Percentiles rank a stretch among this genome's conserved stretches.
Conservation (phyloP, 2,113 vertebrate species). For the human (Homo sapiens) region DNA sequence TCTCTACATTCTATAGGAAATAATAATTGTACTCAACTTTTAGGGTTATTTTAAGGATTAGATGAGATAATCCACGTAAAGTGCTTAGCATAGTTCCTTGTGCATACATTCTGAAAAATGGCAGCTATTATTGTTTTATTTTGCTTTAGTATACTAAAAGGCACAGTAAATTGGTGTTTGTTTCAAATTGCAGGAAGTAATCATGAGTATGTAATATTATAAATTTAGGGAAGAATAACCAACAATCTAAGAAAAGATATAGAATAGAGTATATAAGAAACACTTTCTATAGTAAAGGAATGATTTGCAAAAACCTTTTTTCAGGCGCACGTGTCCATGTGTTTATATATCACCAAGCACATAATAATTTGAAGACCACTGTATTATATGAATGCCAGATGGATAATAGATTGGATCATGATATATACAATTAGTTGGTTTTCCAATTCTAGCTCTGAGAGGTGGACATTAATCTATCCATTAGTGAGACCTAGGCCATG, state of each 20-base stretch:
- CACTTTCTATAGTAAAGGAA: constrained; percentile 4
- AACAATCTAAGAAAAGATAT: background rate
- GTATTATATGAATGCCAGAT: background rate
- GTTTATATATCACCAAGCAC: background rate
- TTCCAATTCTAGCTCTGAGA: background rate
- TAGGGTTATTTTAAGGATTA: background rate
- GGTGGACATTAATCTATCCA: background rate
- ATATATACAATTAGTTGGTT: background rate
- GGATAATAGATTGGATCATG: constrained; percentile 5
- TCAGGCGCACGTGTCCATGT: background rate
- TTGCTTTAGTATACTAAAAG: background rate
- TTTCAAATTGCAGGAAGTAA: background rate
- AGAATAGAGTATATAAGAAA: background rate
- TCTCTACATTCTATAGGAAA: background rate
- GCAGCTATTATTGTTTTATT: background rate
- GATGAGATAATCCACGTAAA: background rate
- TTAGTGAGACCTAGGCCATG: background rate
- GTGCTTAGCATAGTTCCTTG: background rate
- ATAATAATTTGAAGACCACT: background rate
- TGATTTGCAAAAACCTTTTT: background rate
- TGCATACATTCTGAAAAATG: background rate
- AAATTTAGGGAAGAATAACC: background rate
- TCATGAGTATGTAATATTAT: background rate
- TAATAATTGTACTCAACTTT: background rate
- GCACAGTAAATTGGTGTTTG: background rate